Evolutionary conservation across 2,888 invertebrate genomes (phyloP).

Genomic region (Hyposoter didymator): DNA sequence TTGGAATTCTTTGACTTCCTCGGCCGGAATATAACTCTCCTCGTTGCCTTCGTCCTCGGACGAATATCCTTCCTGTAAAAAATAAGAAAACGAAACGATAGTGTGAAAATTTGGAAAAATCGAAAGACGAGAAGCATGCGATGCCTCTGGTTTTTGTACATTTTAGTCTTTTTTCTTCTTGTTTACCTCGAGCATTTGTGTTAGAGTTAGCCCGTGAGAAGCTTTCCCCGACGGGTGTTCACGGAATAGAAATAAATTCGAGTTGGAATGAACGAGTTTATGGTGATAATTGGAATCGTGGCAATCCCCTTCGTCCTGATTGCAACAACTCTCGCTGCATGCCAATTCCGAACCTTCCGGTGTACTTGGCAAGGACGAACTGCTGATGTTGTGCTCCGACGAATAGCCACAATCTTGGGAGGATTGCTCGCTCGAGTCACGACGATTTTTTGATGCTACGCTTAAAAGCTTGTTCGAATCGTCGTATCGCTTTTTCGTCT

Average conservation of each 20-base stretch:
- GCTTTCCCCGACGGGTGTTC: slow-evolving; percentile 84
- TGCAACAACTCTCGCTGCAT: slow-evolving; percentile 95
- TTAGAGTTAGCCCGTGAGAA: slow-evolving; percentile 85
- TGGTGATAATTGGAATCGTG: slow-evolving; percentile 77
- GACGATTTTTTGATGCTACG: slow-evolving; percentile 70
- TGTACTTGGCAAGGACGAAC: slow-evolving; percentile 92
- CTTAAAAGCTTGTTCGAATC: slow-evolving; percentile 85
- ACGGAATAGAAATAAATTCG: slow-evolving; percentile 78
- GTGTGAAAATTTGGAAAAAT: background rate
- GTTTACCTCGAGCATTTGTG: slow-evolving; percentile 92
- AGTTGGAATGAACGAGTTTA: slow-evolving; percentile 77
- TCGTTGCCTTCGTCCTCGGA: slow-evolving; percentile 89
- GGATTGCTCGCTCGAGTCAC: slow-evolving; percentile 88
- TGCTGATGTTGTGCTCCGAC: slow-evolving; percentile 92
- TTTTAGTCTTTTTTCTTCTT: slow-evolving; percentile 12
- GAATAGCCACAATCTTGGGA: slow-evolving; percentile 95
- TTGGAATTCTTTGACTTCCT: slow-evolving; percentile 95
- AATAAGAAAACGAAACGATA: slow-evolving; percentile 4
- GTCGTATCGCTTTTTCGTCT: slow-evolving; percentile 83
- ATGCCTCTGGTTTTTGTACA: background rate
- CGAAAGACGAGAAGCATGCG: background rate
- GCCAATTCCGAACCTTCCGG: slow-evolving; percentile 96
- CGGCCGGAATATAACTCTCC: slow-evolving; percentile 92
- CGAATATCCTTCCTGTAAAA: slow-evolving; percentile 90
- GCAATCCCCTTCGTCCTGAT: slow-evolving; percentile 86